Percentiles rank a stretch among this genome's conserved stretches.
These are phyloP conservation scores for Oreotrochilus melanogaster DNA, from an alignment of 2,113 vertebrate genomes.

Conservation along the genomic window DNA sequence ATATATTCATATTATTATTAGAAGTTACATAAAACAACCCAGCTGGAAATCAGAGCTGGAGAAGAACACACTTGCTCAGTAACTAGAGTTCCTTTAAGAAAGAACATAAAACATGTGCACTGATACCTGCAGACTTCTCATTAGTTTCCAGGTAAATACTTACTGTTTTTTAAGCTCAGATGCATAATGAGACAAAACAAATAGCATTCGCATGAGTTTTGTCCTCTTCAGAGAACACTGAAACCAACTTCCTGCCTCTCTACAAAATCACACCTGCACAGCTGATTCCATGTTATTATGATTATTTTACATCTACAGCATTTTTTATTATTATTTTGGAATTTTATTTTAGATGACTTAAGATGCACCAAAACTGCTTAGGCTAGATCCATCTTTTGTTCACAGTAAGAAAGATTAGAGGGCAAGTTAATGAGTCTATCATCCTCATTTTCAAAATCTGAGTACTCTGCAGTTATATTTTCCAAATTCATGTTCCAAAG, in stretches of 20 bases:
- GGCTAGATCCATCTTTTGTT: neutral
- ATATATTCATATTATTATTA: neutral
- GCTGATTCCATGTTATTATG: neutral
- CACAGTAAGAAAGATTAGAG: neutral
- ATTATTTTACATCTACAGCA: neutral
- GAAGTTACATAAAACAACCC: neutral
- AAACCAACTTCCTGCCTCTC: neutral
- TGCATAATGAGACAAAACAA: neutral
- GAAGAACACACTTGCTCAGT: neutral
- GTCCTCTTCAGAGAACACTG: neutral
- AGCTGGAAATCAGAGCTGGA: neutral
- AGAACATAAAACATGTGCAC: neutral
- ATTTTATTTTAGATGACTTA: neutral
- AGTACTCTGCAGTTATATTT: neutral
- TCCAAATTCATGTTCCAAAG: neutral
- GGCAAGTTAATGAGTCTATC: neutral
- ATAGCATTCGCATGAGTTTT: neutral
- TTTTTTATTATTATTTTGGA: neutral
- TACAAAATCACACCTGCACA: neutral
- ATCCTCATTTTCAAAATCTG: neutral
- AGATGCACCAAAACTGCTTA: neutral
- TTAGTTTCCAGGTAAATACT: neutral
- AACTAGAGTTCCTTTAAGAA: neutral
- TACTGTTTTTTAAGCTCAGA: neutral
- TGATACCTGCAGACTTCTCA: neutral